Evolutionary conservation across 1,140 invertebrate species (phyloP).

Genomic region (Bombus confusus): DNA sequence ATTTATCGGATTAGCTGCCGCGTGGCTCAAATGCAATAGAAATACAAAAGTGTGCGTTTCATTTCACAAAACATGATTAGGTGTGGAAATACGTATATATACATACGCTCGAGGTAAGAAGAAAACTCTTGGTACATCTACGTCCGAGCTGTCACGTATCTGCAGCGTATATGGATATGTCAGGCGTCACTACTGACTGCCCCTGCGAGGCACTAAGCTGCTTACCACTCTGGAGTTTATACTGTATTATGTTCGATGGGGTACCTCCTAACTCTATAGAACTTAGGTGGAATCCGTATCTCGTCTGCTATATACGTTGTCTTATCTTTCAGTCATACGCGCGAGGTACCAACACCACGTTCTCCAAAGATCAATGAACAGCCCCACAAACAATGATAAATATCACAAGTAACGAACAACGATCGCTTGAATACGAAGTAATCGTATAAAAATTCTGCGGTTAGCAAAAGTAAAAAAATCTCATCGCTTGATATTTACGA

Average conservation of each 20-base stretch:
- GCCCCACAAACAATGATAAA: no score
- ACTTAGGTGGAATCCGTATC: slow-evolving; percentile 71
- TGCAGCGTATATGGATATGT: slow-evolving; percentile 75
- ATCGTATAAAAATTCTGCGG: not conserved
- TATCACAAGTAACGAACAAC: no score
- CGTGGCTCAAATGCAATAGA: no score
- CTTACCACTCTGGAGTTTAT: slow-evolving; percentile 81
- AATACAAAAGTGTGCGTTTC: not conserved
- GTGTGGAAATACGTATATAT: not conserved
- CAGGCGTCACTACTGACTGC: slow-evolving; percentile 79
- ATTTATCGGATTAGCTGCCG: no score
- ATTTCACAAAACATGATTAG: not conserved
- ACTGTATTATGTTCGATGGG: slow-evolving; percentile 75
- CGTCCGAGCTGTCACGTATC: slow-evolving; percentile 44
- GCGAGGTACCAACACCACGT: slow-evolving; percentile 16
- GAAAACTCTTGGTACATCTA: slow-evolving; percentile 3
- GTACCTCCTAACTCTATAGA: slow-evolving; percentile 78
- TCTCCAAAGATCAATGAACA: not conserved
- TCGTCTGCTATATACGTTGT: slow-evolving; percentile 67
- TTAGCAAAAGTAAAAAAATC: not conserved
- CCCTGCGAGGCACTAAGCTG: slow-evolving; percentile 80
- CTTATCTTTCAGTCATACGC: slow-evolving; percentile 55
- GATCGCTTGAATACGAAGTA: not conserved
- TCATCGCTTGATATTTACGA: no score
- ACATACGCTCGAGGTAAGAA: not conserved